A percentile compares a stretch with the other conserved stretches of the same genome.
Conservation (phyloP, 2,888 invertebrate genomes). For the Meliscaeva auricollis region DNA sequence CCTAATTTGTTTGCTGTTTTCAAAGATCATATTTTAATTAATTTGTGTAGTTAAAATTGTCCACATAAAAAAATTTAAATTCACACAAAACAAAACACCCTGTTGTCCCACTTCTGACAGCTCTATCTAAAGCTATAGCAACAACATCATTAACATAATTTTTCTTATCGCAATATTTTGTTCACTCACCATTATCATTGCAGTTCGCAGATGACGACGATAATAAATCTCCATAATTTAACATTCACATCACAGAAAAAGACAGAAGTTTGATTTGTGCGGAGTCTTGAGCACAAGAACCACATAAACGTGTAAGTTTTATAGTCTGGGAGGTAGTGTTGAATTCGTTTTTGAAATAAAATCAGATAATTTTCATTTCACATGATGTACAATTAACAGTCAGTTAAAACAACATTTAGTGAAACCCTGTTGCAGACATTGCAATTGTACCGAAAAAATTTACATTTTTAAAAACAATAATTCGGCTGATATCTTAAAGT, state of each 20-base stretch:
- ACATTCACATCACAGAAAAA: constrained; percentile 59
- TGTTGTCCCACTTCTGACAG: not conserved
- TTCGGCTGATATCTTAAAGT: too few species aligned
- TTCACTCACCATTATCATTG: constrained; percentile 10
- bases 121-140: not conserved
- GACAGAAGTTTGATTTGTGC: constrained; percentile 39
- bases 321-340: not conserved
- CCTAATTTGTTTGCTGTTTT: too few species aligned
- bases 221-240: constrained; percentile 55
- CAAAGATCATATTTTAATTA: too few species aligned
- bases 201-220: constrained; percentile 36
- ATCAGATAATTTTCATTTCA: not conserved
- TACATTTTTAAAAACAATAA: too few species aligned
- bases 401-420: too few species aligned
- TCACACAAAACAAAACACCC: not conserved
- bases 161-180: constrained; percentile 50
- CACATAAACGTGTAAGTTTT: not conserved
- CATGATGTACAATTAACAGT: too few species aligned
- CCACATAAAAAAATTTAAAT: not conserved
- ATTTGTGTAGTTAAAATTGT: too few species aligned
- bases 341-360: not conserved
- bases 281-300: not conserved
- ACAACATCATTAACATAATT: constrained; percentile 62
- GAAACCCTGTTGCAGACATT: too few species aligned
- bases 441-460: too few species aligned